Evolutionary conservation across 2,113 vertebrate species (phyloP), one percentile per base, ranked within the genome.

Genomic region (Neolamprologus ventralis): DNA sequence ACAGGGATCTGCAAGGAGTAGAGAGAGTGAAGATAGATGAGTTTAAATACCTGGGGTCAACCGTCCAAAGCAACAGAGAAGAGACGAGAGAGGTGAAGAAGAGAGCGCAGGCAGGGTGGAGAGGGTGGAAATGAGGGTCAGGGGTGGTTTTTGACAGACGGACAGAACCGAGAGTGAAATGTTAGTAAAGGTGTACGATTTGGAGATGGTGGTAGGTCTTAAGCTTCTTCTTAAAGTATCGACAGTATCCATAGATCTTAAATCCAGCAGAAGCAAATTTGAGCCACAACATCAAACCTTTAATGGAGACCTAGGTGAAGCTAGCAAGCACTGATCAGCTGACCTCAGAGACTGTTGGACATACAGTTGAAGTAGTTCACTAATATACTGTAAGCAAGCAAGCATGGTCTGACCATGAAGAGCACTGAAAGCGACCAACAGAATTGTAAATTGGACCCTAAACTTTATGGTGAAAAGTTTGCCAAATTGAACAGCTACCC

Each of bases 161-260:
- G 60, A 35, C 17, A 37, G 60, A 35, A 65, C 17, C 3, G 3
- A 65, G 33, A 12, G 60, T 65, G 60, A 65, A 65, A 65, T 7
- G 19, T n/a, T 65, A 8, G 33, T 37, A 12, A 65, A 58, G 33
- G 19, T 65, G 33, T 45, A 45, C 4, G 1, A 4, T 71, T 71
- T 42, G 65, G 37, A 6, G 37, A 45, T 45, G 12, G 65, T 71
- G 35, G 0, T 71, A 16, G 37, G 65, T 73, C 35, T 42, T 71
- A 71, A 71, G n/a, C 37, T 17, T 73, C 13, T 16, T 45, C 37
- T 73, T 26, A 1, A 73, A 17, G 40, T 45, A 45, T 45, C 4
- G 0, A 26, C 0, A 47, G 40, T 73, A 17, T 73, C 40, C 68
- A 28, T 23, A 1, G 68, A 45, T 28, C 68, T 1, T 2, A 45